Conservation (phyloP, 2,113 vertebrate species). For the Nothocercus julius region DNA sequence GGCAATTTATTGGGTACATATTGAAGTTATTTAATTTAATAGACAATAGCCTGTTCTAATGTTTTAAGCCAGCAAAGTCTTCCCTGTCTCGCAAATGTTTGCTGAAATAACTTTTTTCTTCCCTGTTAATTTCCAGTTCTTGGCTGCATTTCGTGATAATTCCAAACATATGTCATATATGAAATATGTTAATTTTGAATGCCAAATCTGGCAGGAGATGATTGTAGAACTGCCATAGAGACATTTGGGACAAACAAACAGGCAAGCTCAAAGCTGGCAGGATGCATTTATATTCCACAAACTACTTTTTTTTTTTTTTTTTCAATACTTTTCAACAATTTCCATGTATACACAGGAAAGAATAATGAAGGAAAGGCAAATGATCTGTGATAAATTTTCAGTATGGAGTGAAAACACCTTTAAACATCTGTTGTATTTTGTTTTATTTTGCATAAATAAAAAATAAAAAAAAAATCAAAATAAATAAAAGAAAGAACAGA, state of each 20-base stretch:
- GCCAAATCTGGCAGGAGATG: constrained; percentile 70
- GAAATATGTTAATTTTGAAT: constrained; percentile 78
- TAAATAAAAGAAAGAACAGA: neutral
- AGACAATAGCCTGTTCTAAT: constrained; percentile 68
- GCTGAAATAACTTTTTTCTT: constrained; percentile 72
- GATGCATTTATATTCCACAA: neutral
- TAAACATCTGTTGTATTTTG: neutral
- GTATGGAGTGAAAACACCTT: constrained; percentile 19
- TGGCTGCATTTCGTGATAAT: constrained; percentile 76
- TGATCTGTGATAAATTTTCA: constrained; percentile 31
- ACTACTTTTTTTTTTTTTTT: neutral
- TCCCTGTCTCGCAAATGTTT: constrained; percentile 70
- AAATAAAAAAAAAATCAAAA: constrained; percentile 11
- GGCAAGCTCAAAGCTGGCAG: constrained; percentile 60
- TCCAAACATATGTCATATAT: constrained; percentile 77
- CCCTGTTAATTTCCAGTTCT: constrained; percentile 74
- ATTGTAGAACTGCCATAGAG: constrained; percentile 58
- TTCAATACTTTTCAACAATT: constrained; percentile 41
- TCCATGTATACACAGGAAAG: neutral
- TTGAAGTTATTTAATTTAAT: constrained; percentile 66
- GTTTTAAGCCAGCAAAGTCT: constrained; percentile 67
- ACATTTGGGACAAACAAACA: constrained; percentile 70
- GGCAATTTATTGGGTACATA: constrained; percentile 57
- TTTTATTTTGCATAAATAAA: too few species aligned
- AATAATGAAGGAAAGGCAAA: constrained; percentile 31